Percentiles rank a stretch among this genome's conserved stretches.
These are phyloP conservation scores for Oreocharis arfaki DNA, from an alignment of 2,113 vertebrate genomes.

Conservation along the genomic window DNA sequence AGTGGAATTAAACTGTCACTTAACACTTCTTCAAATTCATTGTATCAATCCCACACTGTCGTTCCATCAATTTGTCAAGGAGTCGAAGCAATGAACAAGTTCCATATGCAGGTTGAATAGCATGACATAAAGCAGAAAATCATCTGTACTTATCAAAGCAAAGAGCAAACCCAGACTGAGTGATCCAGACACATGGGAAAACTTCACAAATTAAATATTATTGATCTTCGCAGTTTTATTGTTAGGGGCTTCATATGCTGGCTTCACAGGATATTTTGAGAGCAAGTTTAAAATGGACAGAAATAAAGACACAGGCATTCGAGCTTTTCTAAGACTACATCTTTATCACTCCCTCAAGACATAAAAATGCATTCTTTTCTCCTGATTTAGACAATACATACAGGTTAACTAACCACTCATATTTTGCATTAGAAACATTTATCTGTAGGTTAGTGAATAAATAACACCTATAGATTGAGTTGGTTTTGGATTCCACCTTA, in stretches of 20 bases:
- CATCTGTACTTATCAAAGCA: neutral
- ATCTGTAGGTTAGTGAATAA: neutral
- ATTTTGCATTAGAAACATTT: neutral
- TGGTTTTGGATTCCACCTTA: neutral
- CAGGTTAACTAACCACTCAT: neutral
- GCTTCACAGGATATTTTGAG: neutral
- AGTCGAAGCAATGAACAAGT: neutral
- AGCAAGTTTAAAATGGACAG: neutral
- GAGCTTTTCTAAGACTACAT: neutral
- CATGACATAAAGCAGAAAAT: neutral
- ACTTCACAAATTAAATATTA: neutral
- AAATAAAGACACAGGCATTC: neutral
- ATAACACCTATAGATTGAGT: neutral
- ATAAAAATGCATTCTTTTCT: neutral
- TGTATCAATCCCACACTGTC: neutral
- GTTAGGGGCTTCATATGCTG: neutral
- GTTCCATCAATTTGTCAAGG: neutral
- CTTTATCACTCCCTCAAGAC: neutral
- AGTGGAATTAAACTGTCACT: neutral
- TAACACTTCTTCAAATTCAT: neutral
- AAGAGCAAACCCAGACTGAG: neutral
- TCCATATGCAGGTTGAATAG: neutral
- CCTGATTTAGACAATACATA: neutral
- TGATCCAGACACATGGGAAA: neutral
- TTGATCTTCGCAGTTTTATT: neutral